phyloP scores from a whole-genome alignment of 92 coral and sea anemone genomes.

The Heteractis magnifica region DNA sequence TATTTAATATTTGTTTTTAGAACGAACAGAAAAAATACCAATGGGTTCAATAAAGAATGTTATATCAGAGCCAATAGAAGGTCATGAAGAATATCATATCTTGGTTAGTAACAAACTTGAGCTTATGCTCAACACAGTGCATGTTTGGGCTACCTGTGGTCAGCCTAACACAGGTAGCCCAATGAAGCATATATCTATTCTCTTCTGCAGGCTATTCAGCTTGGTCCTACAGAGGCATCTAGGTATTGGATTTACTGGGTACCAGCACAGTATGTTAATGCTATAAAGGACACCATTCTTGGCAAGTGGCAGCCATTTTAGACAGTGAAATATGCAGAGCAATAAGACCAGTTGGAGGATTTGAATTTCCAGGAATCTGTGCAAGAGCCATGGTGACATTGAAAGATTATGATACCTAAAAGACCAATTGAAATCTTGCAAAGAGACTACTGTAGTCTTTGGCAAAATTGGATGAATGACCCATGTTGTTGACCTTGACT shows the following conservation, averaged over 20 bases:
- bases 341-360: not conserved
- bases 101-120: constrained; percentile 55
- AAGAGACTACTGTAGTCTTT: not conserved
- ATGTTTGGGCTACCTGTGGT: not conserved
- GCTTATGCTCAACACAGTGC: not conserved
- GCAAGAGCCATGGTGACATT: not conserved
- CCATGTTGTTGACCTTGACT: not conserved
- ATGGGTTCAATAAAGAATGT: constrained; percentile 99
- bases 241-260: constrained; percentile 99
- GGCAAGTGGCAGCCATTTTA: constrained; percentile 99
- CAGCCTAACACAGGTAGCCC: not conserved
- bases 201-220: constrained; percentile 81
- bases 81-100: constrained; percentile 93
- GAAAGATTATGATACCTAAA: not conserved
- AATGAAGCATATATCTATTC: not conserved
- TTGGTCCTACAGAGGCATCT: constrained; percentile 99
- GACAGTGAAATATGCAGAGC: not conserved
- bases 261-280: constrained; percentile 96
- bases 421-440: not conserved
- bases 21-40: constrained; percentile 98
- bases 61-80: constrained; percentile 93
- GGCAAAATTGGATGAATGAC: not conserved
- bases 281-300: constrained; percentile 92
- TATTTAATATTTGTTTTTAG: constrained; percentile 38
- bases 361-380: not conserved